Base-by-base conservation (phyloP, 2,888 invertebrate genomes). In the Mesorhabditis sp. region DNA sequence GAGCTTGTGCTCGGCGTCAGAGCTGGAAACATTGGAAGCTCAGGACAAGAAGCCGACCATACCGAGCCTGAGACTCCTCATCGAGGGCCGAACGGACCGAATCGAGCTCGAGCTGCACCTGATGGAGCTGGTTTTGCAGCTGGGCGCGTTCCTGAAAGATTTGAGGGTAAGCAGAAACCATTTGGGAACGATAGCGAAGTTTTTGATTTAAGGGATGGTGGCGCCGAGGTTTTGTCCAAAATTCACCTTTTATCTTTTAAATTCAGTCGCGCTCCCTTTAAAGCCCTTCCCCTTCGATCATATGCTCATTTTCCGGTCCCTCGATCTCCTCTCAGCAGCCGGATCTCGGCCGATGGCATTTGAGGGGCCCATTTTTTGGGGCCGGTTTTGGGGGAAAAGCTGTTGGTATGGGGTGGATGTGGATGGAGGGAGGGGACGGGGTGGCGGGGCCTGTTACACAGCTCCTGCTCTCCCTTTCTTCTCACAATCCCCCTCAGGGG, bases 21-120 rank as follows among this genome's bases (percentile, higher is more conserved):
- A 7, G 28, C 50, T 88, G 95, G 90, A 28, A 28, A 28, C 28
- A n/a, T n/a, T 58, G 58, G n/a, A 58, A 13, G 10, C n/a, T 58
- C n/a, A n/a, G n/a, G 10, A 13, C n/a, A 13, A 13, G 10, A 58
- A 58, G 28, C 28, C n/a, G 28, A 10, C 28, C 28, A 28, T 28
- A 63, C 86, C 95, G 92, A 76, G 94, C 93, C 88, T 97, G 96
- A 75, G 94, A 97, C 41, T 69, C 66, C 66, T 69, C 69, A 61
- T 69, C 69, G 44, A 69, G 66, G 6, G 69, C 66, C 43, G 66
- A 43, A 3, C 65, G 93, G 85, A 93, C 90, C 73, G 93, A 93
- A 88, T 95, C 94, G 88, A 95, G 89, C 88, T 95, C 95, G 85
- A 92, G 90, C 88, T 94, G 94, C 85, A 94, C 91, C 89, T 91